Conservation (phyloP, 2,888 invertebrate genomes). For the Microctonus aethiopoides region DNA sequence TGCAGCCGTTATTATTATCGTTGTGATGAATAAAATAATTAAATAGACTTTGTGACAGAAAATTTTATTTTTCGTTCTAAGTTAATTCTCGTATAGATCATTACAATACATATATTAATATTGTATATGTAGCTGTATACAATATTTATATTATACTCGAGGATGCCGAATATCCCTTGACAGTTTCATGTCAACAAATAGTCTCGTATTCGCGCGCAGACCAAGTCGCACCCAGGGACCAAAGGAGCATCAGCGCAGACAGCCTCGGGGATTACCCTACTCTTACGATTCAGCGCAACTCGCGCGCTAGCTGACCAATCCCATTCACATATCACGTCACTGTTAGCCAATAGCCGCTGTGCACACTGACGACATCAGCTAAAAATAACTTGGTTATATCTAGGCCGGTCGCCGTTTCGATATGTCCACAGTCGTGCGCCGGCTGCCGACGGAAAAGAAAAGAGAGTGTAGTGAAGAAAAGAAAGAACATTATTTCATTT, state of each 20-base stretch:
- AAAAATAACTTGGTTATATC: conserved; percentile 65
- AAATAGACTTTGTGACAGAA: too few relatives aligned
- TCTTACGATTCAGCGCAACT: conserved; percentile 45
- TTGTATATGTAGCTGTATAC: too few relatives aligned
- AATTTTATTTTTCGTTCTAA: too few relatives aligned
- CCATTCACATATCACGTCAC: conserved; percentile 50
- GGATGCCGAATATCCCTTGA: conserved; percentile 45
- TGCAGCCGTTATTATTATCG: too few relatives aligned
- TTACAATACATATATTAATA: too few relatives aligned
- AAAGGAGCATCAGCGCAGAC: conserved; percentile 41
- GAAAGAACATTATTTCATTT: not conserved
- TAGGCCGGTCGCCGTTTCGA: conserved; percentile 64
- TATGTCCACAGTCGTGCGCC: conserved; percentile 65
- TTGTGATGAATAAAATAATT: too few relatives aligned
- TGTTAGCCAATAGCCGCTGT: conserved; percentile 50
- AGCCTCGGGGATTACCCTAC: conserved; percentile 44
- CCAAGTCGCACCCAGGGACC: conserved; percentile 39
- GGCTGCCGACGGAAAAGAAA: conserved; percentile 57
- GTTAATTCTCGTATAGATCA: too few relatives aligned
- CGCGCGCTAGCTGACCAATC: conserved; percentile 46
- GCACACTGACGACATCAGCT: conserved; percentile 57
- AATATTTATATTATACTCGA: too few relatives aligned
- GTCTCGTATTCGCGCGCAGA: conserved; percentile 47
- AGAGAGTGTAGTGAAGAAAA: not conserved
- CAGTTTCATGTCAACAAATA: conserved; percentile 65